Conservation (phyloP, 2,113 vertebrate genomes). For the Pituophis catenifer region DNA sequence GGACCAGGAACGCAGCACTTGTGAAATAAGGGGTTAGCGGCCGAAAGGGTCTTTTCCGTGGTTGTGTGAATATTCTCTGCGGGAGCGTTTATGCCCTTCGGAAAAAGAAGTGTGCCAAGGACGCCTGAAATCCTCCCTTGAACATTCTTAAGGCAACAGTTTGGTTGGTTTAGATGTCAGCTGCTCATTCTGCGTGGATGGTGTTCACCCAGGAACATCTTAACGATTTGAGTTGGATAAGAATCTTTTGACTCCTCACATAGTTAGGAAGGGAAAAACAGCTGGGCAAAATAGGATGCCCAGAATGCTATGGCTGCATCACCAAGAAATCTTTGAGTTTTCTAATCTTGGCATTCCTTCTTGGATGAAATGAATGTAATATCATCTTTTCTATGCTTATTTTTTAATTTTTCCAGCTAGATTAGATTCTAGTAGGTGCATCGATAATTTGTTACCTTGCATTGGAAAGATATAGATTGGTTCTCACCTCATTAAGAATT, state of each 20-base stretch:
- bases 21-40: not conserved
- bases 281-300: not conserved
- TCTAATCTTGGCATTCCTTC: not conserved
- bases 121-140: too few species aligned
- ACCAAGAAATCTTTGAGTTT: not conserved
- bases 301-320: not conserved
- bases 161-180: not conserved
- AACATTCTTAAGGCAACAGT: not conserved
- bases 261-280: not conserved
- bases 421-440: too few species aligned
- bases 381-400: not conserved
- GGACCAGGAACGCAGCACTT: not conserved
- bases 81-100: not conserved
- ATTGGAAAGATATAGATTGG: not conserved
- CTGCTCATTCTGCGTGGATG: not conserved
- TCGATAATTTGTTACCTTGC: not conserved
- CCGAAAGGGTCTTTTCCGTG: not conserved
- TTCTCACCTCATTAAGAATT: not conserved
- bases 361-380: too few species aligned
- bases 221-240: not conserved
- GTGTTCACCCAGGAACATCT: not conserved
- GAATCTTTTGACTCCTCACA: not conserved
- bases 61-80: not conserved
- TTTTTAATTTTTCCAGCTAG: not conserved
- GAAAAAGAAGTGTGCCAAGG: not conserved